Evolutionary conservation across 2,113 vertebrate species (phyloP), one percentile per base, ranked within the genome.

Genomic region (Pavo muticus): DNA sequence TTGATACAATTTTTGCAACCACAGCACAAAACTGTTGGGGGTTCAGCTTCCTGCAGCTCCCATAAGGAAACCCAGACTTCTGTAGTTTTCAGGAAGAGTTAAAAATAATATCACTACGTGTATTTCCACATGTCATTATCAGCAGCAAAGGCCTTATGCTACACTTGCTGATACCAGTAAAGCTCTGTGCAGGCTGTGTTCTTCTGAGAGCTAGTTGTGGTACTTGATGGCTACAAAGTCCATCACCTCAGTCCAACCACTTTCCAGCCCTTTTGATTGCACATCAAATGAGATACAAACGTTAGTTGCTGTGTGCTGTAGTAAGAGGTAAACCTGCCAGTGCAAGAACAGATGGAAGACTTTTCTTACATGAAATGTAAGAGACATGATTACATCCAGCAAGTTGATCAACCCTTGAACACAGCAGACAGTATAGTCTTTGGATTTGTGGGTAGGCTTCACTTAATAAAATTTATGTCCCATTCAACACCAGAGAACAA

Each of bases 61-160:
- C 40, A 3, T 78, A 93, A 54, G 65, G 68, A 95, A 96, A 74
- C 42, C 57, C 77, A 60, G 24, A 12, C 44, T 70, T 56, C 71
- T 83, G 1, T 50, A 80, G 60, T 39, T 52, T 87, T 86, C 91
- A 94, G 91, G 94, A 95, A 93, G 88, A 92, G 87, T 94, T 94
- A 92, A 90, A 95, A 96, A 95, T 95, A 92, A 73, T 79, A 73
- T 17, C 67, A 5, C 52, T 93, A 89, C 96, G 84, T 74, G 14
- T 68, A 77, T 94, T 96, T 97, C 88, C 95, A 96, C 64, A 85
- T 87, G 90, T 84, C 71, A 61, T 44, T 50, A 19, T 60, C 35
- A 69, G 50, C 48, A 89, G 71, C 52, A 32, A 78, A 87, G 52
- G 70, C 70, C 20, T 16, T 63, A 6, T 3, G 11, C 85, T 93